phyloP scores from a whole-genome alignment of 2,797 vertebrate genomes.

The Chiroxiphia lanceolata region DNA sequence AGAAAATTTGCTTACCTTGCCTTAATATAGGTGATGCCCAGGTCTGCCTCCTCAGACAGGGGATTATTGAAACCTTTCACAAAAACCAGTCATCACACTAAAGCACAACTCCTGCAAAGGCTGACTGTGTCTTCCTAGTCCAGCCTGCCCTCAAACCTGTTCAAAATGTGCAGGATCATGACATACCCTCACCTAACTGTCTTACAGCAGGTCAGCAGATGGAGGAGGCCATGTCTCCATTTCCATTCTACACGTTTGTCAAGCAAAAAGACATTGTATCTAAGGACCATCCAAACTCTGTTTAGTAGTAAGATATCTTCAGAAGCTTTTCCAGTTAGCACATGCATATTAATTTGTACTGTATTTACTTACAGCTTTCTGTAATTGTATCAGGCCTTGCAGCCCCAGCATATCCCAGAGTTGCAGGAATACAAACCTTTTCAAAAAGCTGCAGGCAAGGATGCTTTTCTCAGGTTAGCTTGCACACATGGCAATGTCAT shows the following conservation, averaged over 20 bases:
- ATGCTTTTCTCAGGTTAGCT: not conserved
- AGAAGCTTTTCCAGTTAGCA: not conserved
- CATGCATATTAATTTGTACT: not conserved
- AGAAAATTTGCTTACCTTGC: not conserved
- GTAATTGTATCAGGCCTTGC: not conserved
- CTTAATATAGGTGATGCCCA: not conserved
- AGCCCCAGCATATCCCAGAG: not conserved
- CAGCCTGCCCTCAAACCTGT: not conserved
- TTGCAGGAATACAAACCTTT: not conserved
- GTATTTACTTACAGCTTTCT: not conserved
- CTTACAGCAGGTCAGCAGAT: not conserved
- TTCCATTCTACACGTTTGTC: rapidly evolving
- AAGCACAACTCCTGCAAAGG: not conserved
- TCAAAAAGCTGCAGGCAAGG: not conserved
- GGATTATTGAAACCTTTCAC: not conserved
- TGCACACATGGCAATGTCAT: not conserved
- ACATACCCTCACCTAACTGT: not conserved
- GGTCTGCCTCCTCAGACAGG: not conserved
- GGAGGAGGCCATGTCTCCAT: rapidly evolving
- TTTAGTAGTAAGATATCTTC: not conserved
- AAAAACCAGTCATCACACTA: not conserved
- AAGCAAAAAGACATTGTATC: not conserved
- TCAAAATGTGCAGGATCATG: not conserved
- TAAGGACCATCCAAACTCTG: not conserved
- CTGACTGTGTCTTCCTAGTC: not conserved